Evolutionary conservation across 1,140 invertebrate genomes (phyloP), one percentile per base, ranked within the genome.

Genomic region (Ceratitis capitata): DNA sequence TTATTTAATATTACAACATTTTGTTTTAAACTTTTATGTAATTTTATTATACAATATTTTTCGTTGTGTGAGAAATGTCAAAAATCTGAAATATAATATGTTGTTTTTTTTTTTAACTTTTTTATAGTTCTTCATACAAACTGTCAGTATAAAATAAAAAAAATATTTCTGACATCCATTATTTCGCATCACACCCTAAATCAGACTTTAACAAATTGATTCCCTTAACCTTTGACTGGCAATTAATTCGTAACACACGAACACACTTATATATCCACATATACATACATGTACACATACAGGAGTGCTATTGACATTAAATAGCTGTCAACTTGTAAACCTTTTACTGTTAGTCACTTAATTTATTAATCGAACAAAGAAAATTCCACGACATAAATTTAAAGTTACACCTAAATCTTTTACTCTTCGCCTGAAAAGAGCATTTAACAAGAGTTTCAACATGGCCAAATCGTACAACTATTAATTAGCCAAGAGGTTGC

Each of bases 291-390:
- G 10, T 26, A 0, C 1, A 35, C 23, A 3, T 12, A 74, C 64
- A 42, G 29, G 19, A 19, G 14, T 82, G n/a, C 26, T 82, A 35
- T 61, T 61, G 29, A 42, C 32, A 42, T 42, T 23, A 82, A 82
- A 39, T 51, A 32, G 9, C 26, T 53, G 26, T 23, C 47, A 49
- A 53, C 82, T 56, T 29, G 23, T 53, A 29, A 53, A 83, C 23
- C 82, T 39, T 83, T 53, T 83, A 83, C 82, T 56, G 82, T 83
- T 83, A 83, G 51, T 83, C 82, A 51, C 82, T 83, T 83, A 83
- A 83, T 53, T 83, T 83, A 83, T 83, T 35, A 19, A 78, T 45
- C 69, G 42, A n/a, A 78, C 39, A 78, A 78, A 45, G 39, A 35
- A 78, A 78, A 45, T 32, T 45, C 39, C 32, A 26, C 12, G 69